Evolutionary conservation across 2,888 invertebrate species (phyloP).

Genomic region (Tricholauxania praeusta): DNA sequence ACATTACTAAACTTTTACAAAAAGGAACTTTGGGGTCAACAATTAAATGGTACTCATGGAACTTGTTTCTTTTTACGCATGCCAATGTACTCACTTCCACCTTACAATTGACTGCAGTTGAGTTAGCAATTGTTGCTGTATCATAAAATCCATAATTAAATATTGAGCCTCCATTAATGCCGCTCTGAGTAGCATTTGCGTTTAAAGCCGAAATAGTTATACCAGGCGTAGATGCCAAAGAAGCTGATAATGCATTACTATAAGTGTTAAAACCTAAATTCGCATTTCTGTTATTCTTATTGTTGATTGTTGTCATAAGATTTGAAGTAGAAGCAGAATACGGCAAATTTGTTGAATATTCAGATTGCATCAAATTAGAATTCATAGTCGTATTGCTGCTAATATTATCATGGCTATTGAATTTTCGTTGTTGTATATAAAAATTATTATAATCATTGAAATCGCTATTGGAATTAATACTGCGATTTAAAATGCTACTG

Average conservation of each 20-base stretch:
- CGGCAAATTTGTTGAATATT: constrained; percentile 4
- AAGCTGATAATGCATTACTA: constrained; percentile 58
- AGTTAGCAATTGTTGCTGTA: constrained; percentile 35
- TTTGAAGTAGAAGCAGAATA: constrained; percentile 7
- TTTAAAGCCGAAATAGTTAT: constrained; percentile 55
- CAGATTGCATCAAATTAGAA: constrained; percentile 15
- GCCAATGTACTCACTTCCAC: constrained; percentile 59
- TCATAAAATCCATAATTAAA: constrained; percentile 51
- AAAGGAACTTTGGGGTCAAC: too few relatives aligned
- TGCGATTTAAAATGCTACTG: constrained; percentile 29
- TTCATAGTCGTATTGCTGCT: constrained; percentile 13
- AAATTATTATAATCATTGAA: constrained; percentile 38
- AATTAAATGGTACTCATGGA: too few relatives aligned
- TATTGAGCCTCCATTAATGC: constrained; percentile 35
- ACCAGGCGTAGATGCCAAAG: constrained; percentile 60
- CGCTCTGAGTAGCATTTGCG: constrained; percentile 7
- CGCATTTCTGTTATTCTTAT: constrained; percentile 40
- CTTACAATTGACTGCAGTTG: constrained; percentile 52
- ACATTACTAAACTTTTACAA: too few relatives aligned
- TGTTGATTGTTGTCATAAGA: constrained; percentile 32
- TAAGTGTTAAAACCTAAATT: constrained; percentile 46
- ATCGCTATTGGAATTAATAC: constrained; percentile 45
- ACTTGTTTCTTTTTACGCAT: too few relatives aligned
- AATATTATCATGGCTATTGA: constrained; percentile 30
- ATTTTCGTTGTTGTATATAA: constrained; percentile 21